Percentiles rank a stretch among this genome's conserved stretches.
Evolutionary conservation across 2,888 invertebrate genomes (phyloP).

Genomic region (Abrostola tripartita): DNA sequence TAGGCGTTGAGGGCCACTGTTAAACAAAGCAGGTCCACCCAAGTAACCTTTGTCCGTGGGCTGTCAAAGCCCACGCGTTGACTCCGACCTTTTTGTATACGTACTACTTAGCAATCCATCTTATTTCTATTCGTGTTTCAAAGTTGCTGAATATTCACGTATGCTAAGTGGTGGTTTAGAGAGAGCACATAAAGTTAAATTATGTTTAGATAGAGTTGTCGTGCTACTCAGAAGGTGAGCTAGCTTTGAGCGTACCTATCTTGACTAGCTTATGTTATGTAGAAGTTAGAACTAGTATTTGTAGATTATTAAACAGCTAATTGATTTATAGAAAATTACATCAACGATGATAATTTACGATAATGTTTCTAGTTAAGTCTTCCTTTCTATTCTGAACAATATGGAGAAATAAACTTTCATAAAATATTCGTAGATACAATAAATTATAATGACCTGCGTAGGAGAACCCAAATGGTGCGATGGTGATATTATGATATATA

Average conservation of each 20-base stretch:
- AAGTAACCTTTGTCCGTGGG: slow-evolving; percentile 76
- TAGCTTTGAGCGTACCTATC: slow-evolving; percentile 34
- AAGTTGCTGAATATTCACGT: slow-evolving; percentile 78
- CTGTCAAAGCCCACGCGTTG: slow-evolving; percentile 76
- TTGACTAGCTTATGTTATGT: slow-evolving; percentile 16
- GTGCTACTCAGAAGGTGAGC: slow-evolving; percentile 51
- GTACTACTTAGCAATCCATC: slow-evolving; percentile 69
- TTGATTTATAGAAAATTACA: slow-evolving; percentile 31
- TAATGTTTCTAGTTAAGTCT: slow-evolving; percentile 22
- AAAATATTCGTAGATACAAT: slow-evolving; percentile 47
- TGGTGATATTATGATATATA: slow-evolving; percentile 61
- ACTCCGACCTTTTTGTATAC: slow-evolving; percentile 75
- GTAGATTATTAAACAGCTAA: slow-evolving; percentile 12
- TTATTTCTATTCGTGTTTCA: slow-evolving; percentile 68
- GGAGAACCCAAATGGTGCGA: slow-evolving; percentile 62
- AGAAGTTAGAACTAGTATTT: slow-evolving; percentile 33
- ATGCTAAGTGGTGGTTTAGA: slow-evolving; percentile 71
- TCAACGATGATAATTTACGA: slow-evolving; percentile 28
- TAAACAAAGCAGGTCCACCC: slow-evolving; percentile 74
- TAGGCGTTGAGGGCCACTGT: slow-evolving; percentile 75
- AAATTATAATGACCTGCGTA: slow-evolving; percentile 69
- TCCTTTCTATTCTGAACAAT: slow-evolving; percentile 38
- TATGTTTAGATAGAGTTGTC: slow-evolving; percentile 57
- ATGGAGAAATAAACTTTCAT: slow-evolving; percentile 34
- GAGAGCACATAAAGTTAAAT: slow-evolving; percentile 65